A percentile compares a stretch with the other conserved stretches of the same genome.
phyloP scores from a whole-genome alignment of 1,140 invertebrate genomes.

The Drosophila ambigua region DNA sequence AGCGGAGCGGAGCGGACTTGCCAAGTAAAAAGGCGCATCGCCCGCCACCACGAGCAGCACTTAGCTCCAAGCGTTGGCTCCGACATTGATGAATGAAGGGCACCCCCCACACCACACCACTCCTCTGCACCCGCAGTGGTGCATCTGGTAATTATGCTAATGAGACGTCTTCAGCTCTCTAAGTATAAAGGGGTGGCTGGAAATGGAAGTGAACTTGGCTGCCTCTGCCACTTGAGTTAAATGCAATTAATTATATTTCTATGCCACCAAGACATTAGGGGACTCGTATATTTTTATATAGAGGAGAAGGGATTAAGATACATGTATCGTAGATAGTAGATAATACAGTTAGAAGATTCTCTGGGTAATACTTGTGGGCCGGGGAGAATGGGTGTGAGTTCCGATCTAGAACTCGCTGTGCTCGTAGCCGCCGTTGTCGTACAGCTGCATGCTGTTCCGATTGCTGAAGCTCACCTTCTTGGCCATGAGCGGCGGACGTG shows the following conservation, averaged over 20 bases:
- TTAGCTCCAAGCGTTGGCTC: slow-evolving; percentile 67
- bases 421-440: slow-evolving; percentile 63
- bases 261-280: slow-evolving; percentile 40
- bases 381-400: neutral
- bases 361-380: slow-evolving; percentile 27
- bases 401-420: slow-evolving; percentile 41
- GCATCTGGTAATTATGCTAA: slow-evolving; percentile 79
- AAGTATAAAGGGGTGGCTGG: neutral
- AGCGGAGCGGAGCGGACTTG: slow-evolving; percentile 53
- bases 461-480: slow-evolving; percentile 59
- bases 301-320: too few species aligned
- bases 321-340: neutral
- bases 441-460: slow-evolving; percentile 38
- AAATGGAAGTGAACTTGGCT: slow-evolving; percentile 66
- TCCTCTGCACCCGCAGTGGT: neutral
- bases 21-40: slow-evolving; percentile 66
- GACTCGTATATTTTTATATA: too few species aligned
- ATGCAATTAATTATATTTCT: slow-evolving; percentile 81
- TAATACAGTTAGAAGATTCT: slow-evolving; percentile 37
- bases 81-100: slow-evolving; percentile 77
- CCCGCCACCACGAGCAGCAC: slow-evolving; percentile 54
- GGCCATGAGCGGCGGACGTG: slow-evolving; percentile 38
- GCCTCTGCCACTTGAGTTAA: slow-evolving; percentile 72
- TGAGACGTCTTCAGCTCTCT: slow-evolving; percentile 63
- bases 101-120: neutral